A percentile compares a stretch with the other conserved stretches of the same genome.
phyloP scores from a whole-genome alignment of 2,888 invertebrate species.

The Mesoligia furuncula region DNA sequence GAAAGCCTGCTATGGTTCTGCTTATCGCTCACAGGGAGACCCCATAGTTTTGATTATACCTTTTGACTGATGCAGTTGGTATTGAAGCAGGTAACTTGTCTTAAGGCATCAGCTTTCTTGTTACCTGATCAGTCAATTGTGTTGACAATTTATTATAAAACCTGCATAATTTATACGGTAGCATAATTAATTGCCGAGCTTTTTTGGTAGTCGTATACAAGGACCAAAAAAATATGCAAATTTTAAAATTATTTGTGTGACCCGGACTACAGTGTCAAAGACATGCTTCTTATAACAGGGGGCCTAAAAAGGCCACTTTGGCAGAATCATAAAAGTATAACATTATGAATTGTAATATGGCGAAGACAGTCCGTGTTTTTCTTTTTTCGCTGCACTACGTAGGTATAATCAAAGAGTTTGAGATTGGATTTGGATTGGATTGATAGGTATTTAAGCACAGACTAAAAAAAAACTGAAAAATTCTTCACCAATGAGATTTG shows the following conservation, averaged over 20 bases:
- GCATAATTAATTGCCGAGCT: constrained; percentile 41
- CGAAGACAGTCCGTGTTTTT: too few relatives aligned
- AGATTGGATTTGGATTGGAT: too few relatives aligned
- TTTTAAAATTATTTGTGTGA: constrained; percentile 1
- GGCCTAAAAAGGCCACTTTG: too few relatives aligned
- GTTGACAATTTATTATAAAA: constrained; percentile 49
- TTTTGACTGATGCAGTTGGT: constrained; percentile 46
- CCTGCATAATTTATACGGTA: constrained; percentile 20
- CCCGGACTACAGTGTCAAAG: background rate
- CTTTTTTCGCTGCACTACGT: too few relatives aligned
- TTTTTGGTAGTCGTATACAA: constrained; percentile 5
- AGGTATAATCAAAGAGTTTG: too few relatives aligned
- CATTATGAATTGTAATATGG: too few relatives aligned
- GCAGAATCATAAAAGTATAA: too few relatives aligned
- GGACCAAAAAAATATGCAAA: background rate
- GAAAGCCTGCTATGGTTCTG: background rate
- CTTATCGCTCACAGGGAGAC: constrained; percentile 37
- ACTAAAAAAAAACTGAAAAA: too few relatives aligned
- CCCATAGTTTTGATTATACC: constrained; percentile 13
- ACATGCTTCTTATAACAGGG: background rate
- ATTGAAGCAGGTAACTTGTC: constrained; percentile 36
- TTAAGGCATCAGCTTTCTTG: constrained; percentile 48
- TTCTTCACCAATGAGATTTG: too few relatives aligned
- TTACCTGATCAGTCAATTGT: constrained; percentile 44
- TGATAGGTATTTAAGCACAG: too few relatives aligned